Evolutionary conservation across 2,888 invertebrate species (phyloP).

Genomic region (Mellilla xanthometata): DNA sequence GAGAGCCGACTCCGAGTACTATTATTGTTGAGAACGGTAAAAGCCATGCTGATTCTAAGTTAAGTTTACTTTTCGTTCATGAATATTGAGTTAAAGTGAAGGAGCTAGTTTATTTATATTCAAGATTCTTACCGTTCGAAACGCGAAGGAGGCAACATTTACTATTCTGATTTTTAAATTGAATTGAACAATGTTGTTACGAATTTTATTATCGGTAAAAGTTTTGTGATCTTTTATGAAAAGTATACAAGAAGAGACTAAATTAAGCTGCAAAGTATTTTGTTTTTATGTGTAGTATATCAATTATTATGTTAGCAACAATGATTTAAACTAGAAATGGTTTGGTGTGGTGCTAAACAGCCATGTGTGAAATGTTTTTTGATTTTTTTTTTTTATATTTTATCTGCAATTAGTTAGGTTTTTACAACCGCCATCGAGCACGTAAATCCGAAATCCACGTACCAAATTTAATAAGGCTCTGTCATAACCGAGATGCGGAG

Average conservation of each 20-base stretch:
- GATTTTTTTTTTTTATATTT: too few species aligned
- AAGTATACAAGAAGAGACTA: too few species aligned
- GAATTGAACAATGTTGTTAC: too few species aligned
- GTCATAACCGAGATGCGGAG: slow-evolving; percentile 28
- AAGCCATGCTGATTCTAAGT: slow-evolving; percentile 32
- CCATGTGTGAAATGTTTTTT: too few species aligned
- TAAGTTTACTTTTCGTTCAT: slow-evolving; percentile 25
- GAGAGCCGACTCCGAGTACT: slow-evolving; percentile 12
- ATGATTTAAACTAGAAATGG: too few species aligned
- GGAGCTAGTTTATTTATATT: slow-evolving; percentile 3
- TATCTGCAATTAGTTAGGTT: background rate
- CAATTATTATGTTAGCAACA: too few species aligned
- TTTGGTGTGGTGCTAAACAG: too few species aligned
- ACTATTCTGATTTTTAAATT: background rate
- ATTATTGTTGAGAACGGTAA: slow-evolving; percentile 27
- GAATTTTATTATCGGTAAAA: too few species aligned
- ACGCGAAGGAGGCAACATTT: background rate
- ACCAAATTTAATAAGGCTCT: slow-evolving; percentile 73
- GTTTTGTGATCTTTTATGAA: too few species aligned
- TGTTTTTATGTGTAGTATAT: too few species aligned
- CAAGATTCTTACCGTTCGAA: background rate
- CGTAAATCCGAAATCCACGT: slow-evolving; percentile 44
- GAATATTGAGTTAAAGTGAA: slow-evolving; percentile 19
- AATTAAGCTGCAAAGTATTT: too few species aligned
- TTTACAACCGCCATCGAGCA: slow-evolving; percentile 19